Percentiles rank a stretch among this genome's conserved stretches.
Evolutionary conservation across 2,113 vertebrate species (phyloP).

Genomic region (Macaca fascicularis): T2T-MFA8v1.1 NC_088391.1:77694001-77694500

Average conservation of each 20-base stretch:
- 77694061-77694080: accelerated
- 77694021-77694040: background rate
- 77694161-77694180: background rate
- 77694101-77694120: background rate
- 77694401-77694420: background rate
- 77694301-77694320: background rate
- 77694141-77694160: background rate
- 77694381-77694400: background rate
- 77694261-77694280: background rate
- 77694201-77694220: background rate
- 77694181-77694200: background rate
- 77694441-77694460: background rate
- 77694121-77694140: background rate
- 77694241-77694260: background rate
- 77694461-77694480: background rate
- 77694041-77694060: background rate
- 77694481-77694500: background rate
- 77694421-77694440: background rate
- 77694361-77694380: background rate
- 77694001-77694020: background rate
- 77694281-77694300: background rate
- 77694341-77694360: background rate
- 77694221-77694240: background rate
- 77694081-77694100: background rate
- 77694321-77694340: background rate